Evolutionary conservation across 2,888 invertebrate genomes (phyloP).

Genomic region (Sphaeridia pumilis): DNA sequence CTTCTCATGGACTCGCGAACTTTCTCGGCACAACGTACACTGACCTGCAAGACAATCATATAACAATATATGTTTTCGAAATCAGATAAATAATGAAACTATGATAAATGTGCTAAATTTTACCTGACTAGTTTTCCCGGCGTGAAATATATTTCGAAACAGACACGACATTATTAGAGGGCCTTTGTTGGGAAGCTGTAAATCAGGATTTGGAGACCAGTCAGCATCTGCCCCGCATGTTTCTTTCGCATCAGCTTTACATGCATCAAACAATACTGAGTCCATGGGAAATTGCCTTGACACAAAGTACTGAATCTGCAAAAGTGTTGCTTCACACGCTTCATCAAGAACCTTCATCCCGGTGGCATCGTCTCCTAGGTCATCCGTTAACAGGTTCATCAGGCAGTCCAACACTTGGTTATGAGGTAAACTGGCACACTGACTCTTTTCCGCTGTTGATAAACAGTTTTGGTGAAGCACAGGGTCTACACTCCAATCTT

Average conservation of each 20-base stretch:
- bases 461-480: conserved; percentile 69
- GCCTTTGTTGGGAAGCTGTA: conserved; percentile 63
- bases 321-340: conserved; percentile 77
- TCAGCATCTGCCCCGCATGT: conserved; percentile 66
- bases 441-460: conserved; percentile 73
- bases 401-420: conserved; percentile 71
- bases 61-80: background rate
- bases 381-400: conserved; percentile 78
- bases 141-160: conserved; percentile 52
- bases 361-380: conserved; percentile 40
- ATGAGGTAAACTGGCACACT: conserved; percentile 38
- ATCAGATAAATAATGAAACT: background rate
- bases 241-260: conserved; percentile 71
- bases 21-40: conserved; percentile 52
- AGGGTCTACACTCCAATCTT: conserved; percentile 91
- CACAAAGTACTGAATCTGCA: conserved; percentile 95
- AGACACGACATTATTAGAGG: conserved; percentile 82
- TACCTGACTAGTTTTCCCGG: conserved; percentile 6
- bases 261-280: conserved; percentile 74
- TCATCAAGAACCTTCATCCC: conserved; percentile 57
- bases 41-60: background rate
- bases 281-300: conserved; percentile 89
- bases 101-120: too few relatives aligned
- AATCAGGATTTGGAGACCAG: conserved; percentile 56
- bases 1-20: conserved; percentile 76